These are phyloP conservation scores for Salmo trutta DNA, from an alignment of 2,797 vertebrate genomes.

Conservation along the genomic window DNA sequence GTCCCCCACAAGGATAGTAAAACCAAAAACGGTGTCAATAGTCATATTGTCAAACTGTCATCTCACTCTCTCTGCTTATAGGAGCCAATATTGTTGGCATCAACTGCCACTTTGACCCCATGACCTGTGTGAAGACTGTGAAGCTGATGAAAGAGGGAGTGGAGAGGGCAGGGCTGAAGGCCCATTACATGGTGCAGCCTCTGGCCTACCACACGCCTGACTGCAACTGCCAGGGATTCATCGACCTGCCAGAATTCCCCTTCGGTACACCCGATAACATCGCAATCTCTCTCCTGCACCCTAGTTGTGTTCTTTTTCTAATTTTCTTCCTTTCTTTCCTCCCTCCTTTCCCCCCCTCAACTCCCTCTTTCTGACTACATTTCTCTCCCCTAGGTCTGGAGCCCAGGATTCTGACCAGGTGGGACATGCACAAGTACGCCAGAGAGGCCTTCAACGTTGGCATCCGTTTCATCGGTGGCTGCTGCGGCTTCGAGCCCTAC, in stretches of 20 bases:
- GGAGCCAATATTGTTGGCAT: conserved; percentile 90
- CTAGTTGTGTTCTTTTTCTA: background rate
- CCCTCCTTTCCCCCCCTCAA: background rate
- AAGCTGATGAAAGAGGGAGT: conserved; percentile 92
- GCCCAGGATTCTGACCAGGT: conserved; percentile 86
- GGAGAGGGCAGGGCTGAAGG: conserved; percentile 85
- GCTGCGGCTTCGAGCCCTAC: conserved; percentile 93
- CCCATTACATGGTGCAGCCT: conserved; percentile 89
- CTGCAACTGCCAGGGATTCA: conserved; percentile 91
- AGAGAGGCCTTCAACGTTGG: conserved; percentile 87
- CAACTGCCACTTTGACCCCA: conserved; percentile 96
- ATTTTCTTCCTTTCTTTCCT: background rate
- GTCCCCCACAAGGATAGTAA: no score
- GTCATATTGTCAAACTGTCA: background rate
- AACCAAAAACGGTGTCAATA: no score
- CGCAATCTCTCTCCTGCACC: background rate
- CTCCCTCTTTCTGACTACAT: background rate
- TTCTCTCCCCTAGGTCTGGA: conserved; percentile 79
- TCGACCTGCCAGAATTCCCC: conserved; percentile 94
- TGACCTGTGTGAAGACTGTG: conserved; percentile 83
- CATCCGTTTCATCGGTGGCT: conserved; percentile 88
- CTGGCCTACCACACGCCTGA: conserved; percentile 93
- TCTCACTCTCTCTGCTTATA: conserved; percentile 48
- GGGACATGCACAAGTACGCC: conserved; percentile 92
- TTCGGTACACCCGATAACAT: conserved; percentile 75